Conservation (phyloP, 2,888 invertebrate species). For the Conops quadrifasciatus region DNA sequence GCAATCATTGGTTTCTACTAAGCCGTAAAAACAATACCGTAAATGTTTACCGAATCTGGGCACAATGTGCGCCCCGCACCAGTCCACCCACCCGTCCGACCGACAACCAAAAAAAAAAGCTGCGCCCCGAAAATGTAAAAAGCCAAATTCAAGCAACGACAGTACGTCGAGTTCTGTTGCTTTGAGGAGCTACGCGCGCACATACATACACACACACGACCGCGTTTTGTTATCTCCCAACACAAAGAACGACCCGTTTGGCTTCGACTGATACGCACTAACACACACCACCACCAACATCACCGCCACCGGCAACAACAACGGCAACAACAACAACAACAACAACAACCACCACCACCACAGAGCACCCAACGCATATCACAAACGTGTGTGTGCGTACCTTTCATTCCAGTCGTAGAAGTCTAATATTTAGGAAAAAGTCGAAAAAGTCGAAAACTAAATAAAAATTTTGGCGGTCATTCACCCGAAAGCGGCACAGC, state of each 20-base stretch:
- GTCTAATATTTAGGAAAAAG: constrained; percentile 51
- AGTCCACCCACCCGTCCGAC: no score
- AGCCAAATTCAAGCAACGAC: background rate
- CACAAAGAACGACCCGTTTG: no score
- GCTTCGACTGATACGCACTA: background rate
- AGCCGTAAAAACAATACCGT: no score
- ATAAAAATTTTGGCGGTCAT: constrained; percentile 62
- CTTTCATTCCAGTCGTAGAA: background rate
- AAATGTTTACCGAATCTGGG: no score
- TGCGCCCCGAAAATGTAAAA: no score
- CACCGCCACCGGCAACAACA: background rate
- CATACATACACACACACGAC: background rate
- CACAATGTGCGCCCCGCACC: no score
- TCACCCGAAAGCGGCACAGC: constrained; percentile 55
- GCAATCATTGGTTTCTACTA: no score
- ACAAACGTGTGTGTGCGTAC: no score
- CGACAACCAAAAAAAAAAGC: no score
- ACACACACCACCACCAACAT: background rate
- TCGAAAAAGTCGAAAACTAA: constrained; percentile 53
- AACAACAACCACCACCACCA: constrained; percentile 23
- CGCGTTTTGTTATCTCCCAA: background rate
- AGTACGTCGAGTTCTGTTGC: background rate
- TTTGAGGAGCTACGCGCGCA: background rate
- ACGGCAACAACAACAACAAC: constrained; percentile 17
- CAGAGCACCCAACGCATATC: constrained; percentile 30